Base-by-base conservation (phyloP, 2,113 vertebrate genomes). In the Hypomesus transpacificus region DNA sequence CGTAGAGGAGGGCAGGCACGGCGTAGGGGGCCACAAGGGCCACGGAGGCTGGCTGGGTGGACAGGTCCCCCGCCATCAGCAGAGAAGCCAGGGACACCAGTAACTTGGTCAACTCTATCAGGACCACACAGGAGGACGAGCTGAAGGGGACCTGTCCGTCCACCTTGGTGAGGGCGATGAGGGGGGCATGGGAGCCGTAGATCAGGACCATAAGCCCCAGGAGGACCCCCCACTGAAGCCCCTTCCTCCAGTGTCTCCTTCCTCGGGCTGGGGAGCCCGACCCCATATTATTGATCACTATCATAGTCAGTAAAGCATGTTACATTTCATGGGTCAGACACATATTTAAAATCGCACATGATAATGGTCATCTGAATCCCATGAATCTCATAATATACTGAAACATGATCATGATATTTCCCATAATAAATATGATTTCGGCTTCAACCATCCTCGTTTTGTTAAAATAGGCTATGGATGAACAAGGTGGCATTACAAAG, bases 101-200 rank as follows among this genome's bases (percentile, higher is more conserved):
- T 50, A 96, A 89, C 71, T 99, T 97, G 21, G 83, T 77, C 13
- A 95, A 71, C 83, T 98, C 97, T 0, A 95, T 94, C 46, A 97
- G 87, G 16, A 99, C 78, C 13, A 97, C 94, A 0, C 95, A 94
- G 0, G 95, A 95, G 0, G 95, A 88, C 0, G 95, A 87, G 31
- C 89, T 94, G 86, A 96, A 99, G 56, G 96, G 94, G 66, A 97
- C 89, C 1, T 0, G 82, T n/a, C 93, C 94, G 0, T 93, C 87
- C 11, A 93, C 91, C 74, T 94, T 95, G 81, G 94, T 95, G 34
- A 94, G 86, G 1, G 91, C 86, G 59, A 99, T 92, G 39, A 98
- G 91, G 0, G 96, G 96, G 0, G 96, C 94, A 1, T 98, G 96
- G 51, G 96, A 96, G 67, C 95, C 95, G 0, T 97, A 98, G 75